phyloP scores from a whole-genome alignment of 1,140 invertebrate genomes.

The Daktulosphaira vitifoliae region DNA sequence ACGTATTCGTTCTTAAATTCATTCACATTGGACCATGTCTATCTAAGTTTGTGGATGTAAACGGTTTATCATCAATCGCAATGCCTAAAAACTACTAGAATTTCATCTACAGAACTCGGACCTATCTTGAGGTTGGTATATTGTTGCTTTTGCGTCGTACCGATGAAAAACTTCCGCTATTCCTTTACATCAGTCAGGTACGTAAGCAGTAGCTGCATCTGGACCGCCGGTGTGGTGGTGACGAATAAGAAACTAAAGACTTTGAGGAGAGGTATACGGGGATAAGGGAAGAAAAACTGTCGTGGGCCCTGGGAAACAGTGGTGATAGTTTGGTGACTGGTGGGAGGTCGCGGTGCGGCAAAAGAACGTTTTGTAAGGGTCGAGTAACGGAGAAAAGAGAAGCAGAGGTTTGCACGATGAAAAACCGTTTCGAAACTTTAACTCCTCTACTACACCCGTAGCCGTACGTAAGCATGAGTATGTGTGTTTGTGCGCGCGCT shows the following conservation, averaged over 20 bases:
- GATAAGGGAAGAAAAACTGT: slow-evolving; percentile 24
- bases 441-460: background rate
- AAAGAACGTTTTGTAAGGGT: background rate
- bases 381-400: background rate
- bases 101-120: no score
- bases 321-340: background rate
- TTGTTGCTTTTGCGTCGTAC: background rate
- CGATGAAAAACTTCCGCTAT: no score
- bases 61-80: no score
- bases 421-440: slow-evolving; percentile 33
- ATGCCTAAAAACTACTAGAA: no score
- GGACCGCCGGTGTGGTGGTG: background rate
- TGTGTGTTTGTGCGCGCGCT: background rate
- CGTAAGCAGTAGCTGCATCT: no score
- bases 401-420: slow-evolving; percentile 26
- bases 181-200: no score
- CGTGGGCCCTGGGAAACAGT: slow-evolving; percentile 20
- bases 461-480: no score
- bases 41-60: no score
- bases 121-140: no score
- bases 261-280: background rate
- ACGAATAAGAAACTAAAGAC: slow-evolving; percentile 23
- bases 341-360: background rate
- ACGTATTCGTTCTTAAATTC: no score
- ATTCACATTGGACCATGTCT: no score